Evolutionary conservation across 2,888 invertebrate genomes (phyloP).

Genomic region (Adelphocoris suturalis): DNA sequence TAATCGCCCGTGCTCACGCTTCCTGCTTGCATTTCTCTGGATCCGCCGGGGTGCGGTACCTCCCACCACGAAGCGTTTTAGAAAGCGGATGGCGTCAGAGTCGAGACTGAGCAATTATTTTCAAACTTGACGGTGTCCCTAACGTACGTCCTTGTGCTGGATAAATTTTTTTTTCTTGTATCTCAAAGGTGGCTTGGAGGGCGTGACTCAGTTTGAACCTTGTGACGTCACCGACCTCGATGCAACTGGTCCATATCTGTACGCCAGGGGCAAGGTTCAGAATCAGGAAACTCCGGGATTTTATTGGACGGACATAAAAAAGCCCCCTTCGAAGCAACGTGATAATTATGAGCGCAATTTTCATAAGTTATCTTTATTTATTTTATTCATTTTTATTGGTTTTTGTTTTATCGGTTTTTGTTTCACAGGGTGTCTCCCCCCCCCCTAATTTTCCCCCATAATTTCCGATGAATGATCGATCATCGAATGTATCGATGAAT

Average conservation of each 20-base stretch:
- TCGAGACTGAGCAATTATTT: conserved; percentile 39
- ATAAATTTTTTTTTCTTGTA: background rate
- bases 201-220: conserved; percentile 46
- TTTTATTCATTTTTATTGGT: no score
- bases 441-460: no score
- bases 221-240: conserved; percentile 42
- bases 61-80: background rate
- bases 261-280: conserved; percentile 4
- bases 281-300: background rate
- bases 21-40: conserved; percentile 28
- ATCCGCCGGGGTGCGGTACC: conserved; percentile 4
- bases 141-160: conserved; percentile 32
- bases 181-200: conserved; percentile 6
- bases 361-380: no score
- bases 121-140: conserved; percentile 31
- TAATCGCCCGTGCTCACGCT: background rate
- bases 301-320: no score
- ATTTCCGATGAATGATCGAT: no score
- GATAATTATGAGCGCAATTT: no score
- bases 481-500: no score
- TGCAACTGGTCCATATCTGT: conserved; percentile 21
- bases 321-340: no score
- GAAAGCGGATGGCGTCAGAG: conserved; percentile 47
- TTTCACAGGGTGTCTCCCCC: no score
- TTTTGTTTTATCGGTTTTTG: no score